A percentile compares a stretch with the other conserved stretches of the same genome.
Evolutionary conservation across 2,797 vertebrate species (phyloP).

Genomic region (Pangasius krempfi): DNA sequence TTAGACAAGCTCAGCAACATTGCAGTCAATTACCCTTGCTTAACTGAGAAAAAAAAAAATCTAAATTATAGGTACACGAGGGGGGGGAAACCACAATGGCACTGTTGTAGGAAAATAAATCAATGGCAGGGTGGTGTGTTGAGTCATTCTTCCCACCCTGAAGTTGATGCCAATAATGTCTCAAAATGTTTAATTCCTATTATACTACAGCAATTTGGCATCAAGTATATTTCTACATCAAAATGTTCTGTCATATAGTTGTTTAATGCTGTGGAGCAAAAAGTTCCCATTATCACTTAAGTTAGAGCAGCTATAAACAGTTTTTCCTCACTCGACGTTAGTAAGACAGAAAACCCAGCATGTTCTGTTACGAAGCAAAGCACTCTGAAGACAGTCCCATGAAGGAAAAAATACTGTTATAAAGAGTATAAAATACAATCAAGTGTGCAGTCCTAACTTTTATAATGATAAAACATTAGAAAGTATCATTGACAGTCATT

Average conservation of each 20-base stretch:
- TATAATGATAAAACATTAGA: neutral
- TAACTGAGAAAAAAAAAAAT: neutral
- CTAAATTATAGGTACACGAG: neutral
- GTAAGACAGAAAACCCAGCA: neutral
- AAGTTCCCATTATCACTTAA: neutral
- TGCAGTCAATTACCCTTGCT: neutral
- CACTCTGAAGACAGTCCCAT: neutral
- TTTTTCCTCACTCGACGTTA: neutral
- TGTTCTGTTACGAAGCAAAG: neutral
- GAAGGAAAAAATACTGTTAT: neutral
- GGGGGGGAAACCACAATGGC: neutral
- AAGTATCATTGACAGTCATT: neutral
- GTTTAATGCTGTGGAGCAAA: neutral
- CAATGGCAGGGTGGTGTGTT: neutral
- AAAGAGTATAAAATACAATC: neutral
- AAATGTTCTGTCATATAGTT: neutral
- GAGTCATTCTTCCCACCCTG: neutral
- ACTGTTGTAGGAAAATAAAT: neutral
- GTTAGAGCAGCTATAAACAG: neutral
- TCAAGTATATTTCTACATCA: neutral
- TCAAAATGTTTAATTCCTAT: neutral
- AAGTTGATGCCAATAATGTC: neutral
- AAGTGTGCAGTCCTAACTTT: neutral
- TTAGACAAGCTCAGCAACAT: neutral
- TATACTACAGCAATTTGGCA: neutral